Conservation (phyloP, 2,888 invertebrate species). For the Gryllus longicercus region DNA sequence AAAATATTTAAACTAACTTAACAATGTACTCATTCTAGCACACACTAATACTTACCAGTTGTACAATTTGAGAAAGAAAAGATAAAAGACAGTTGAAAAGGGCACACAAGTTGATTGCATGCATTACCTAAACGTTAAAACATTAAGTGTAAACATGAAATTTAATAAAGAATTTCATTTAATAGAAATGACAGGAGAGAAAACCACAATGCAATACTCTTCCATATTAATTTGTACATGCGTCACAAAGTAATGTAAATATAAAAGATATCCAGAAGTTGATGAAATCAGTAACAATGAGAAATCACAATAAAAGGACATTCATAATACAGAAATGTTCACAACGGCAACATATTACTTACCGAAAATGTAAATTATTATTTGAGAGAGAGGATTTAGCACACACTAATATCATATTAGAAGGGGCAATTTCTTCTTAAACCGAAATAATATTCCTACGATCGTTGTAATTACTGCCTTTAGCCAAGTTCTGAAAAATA, state of each 20-base stretch:
- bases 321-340: constrained; percentile 17
- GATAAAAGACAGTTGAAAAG: constrained; percentile 1
- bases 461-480: not conserved
- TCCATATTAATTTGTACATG: constrained; percentile 17
- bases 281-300: constrained; percentile 17
- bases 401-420: not conserved
- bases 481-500: not conserved
- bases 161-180: constrained; percentile 17
- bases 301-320: constrained; percentile 8
- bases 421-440: constrained; percentile 4
- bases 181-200: constrained; percentile 17
- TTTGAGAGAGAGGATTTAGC: not conserved
- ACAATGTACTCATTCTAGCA: not conserved
- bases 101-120: constrained; percentile 17
- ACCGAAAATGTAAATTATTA: constrained; percentile 9
- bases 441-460: constrained; percentile 8
- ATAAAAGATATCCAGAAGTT: constrained; percentile 11
- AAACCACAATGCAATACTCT: constrained; percentile 17
- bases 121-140: constrained; percentile 17
- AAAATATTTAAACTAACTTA: not conserved
- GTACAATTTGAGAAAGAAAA: not conserved
- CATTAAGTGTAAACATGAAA: constrained; percentile 10
- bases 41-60: not conserved
- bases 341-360: constrained; percentile 6
- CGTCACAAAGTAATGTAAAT: constrained; percentile 17